Evolutionary conservation across 2,113 vertebrate genomes (phyloP), one percentile per base, ranked within the genome.

Genomic region (Tricholaema leucomelas): DNA sequence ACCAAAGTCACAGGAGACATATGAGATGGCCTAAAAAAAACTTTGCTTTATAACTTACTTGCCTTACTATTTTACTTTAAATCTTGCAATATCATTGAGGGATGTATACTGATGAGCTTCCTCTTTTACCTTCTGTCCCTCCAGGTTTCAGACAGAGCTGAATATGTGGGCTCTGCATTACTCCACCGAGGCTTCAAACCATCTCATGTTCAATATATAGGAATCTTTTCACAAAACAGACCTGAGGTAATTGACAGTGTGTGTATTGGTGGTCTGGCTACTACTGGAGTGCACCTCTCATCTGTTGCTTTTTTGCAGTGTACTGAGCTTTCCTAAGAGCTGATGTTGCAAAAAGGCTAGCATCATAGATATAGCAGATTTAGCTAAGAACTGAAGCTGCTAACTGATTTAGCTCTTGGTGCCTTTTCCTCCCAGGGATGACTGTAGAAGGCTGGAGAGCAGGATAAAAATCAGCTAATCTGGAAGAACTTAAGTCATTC

Each of bases 191-290:
- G 99, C 67, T 98, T 98, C 97, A 98, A 97, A 87, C 79, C 98
- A 5, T 92, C 97, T 46, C 95, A 97, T 3, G 95, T 98, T 90
- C 98, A 98, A 36, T 98, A 93, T 67, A 90, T 99, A 21, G 99
- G 99, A 89, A 98, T 99, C 92, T 99, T 99, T 76, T 95, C 99
- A 61, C 99, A 99, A 91, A 99, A 99, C 97, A 98, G 99, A 93
- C 98, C 99, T 30, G 99, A 99, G 99, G 99, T 99, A 98, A 95
- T 20, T 78, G 33, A 16, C 2, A 7, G 55, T n/a, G 30, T 58
- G 10, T 77, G 15, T 52, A 10, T 44, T 72, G 55, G n/a, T 78
- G 50, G 10, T 91, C 24, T 60, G 44, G 33, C 23, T 50, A 3
- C 36, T 81, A 15, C 1, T 78, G 42, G 88, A 78, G 14, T 31